Conservation (phyloP, 2,113 vertebrate genomes). For the Neogale vison region DNA sequence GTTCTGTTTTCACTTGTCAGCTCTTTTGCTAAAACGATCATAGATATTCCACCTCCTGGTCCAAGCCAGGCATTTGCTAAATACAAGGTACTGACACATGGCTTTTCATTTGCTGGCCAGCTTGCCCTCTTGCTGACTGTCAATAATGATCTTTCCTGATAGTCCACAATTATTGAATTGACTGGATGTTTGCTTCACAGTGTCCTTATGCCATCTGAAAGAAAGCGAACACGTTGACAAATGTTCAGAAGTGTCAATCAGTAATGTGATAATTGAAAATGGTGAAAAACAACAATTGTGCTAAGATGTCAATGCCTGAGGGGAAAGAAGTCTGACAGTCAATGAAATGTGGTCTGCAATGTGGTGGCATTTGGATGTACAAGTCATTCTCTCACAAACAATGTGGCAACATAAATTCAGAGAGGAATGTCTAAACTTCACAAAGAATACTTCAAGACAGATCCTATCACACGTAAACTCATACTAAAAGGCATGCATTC, state of each 20-base stretch:
- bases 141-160: background rate
- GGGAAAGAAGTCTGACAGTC: background rate
- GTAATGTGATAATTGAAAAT: constrained; percentile 62
- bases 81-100: background rate
- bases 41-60: background rate
- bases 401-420: no score
- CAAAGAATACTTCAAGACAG: background rate
- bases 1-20: background rate
- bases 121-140: background rate
- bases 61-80: background rate
- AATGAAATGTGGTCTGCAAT: constrained; percentile 17
- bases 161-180: background rate
- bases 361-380: background rate
- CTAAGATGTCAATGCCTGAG: constrained; percentile 30
- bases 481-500: background rate
- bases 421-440: background rate
- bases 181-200: background rate
- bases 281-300: constrained; percentile 42
- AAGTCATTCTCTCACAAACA: background rate
- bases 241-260: constrained; percentile 69
- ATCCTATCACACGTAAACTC: background rate
- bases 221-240: constrained; percentile 53
- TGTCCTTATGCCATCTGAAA: background rate
- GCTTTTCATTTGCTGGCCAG: background rate
- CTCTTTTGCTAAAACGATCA: background rate